A percentile compares a stretch with the other conserved stretches of the same genome.
Evolutionary conservation across 2,113 vertebrate species (phyloP).

Genomic region (Neofelis nebulosa): DNA sequence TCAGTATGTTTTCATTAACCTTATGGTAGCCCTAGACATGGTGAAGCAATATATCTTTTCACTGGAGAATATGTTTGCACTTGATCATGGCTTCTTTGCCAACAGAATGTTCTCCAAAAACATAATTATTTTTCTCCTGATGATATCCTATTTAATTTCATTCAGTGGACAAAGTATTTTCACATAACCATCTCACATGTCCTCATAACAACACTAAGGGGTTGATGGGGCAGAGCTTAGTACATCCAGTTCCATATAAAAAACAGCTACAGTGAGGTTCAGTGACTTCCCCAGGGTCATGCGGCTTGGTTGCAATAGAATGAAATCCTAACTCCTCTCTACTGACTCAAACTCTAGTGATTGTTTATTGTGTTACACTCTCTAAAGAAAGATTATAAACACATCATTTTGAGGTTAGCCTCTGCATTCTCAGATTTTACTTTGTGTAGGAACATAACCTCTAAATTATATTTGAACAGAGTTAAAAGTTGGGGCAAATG

Average conservation of each 20-base stretch:
- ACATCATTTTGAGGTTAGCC: not conserved
- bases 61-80: not conserved
- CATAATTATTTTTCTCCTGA: not conserved
- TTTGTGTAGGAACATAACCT: not conserved
- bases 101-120: not conserved
- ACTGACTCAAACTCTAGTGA: not conserved
- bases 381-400: not conserved
- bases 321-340: not conserved
- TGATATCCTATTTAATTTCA: conserved; percentile 17
- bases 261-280: not conserved
- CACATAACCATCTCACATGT: not conserved
- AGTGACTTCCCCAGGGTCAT: not conserved
- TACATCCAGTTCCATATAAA: not conserved
- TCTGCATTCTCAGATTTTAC: conserved; percentile 20
- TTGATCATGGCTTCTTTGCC: not conserved
- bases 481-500: not conserved
- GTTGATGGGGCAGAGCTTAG: not conserved
- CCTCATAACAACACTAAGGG: not conserved
- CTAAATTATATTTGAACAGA: conserved; percentile 19
- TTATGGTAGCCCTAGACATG: not conserved
- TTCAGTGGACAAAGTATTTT: not conserved
- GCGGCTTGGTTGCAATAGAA: not conserved
- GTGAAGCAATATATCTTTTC: not conserved
- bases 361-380: not conserved
- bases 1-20: not conserved